Evolutionary conservation across 2,113 vertebrate species (phyloP).

Genomic region (Tragulus kanchil): DNA sequence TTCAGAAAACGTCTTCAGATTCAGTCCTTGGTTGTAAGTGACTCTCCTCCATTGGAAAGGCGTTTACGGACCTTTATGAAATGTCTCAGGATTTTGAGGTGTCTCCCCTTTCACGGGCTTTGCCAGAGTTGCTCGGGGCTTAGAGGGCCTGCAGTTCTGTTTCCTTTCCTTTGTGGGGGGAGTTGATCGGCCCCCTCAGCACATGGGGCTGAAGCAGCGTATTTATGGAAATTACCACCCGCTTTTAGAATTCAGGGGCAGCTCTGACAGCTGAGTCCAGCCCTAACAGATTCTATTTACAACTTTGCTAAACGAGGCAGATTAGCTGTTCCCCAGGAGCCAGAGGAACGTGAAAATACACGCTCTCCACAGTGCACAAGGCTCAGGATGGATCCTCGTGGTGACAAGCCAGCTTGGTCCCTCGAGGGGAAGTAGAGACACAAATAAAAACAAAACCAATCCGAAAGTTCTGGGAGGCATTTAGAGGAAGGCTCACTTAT

Average conservation of each 20-base stretch:
- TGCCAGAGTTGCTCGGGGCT: not conserved
- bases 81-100: not conserved
- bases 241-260: constrained; percentile 77
- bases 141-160: not conserved
- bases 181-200: not conserved
- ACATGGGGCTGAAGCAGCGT: constrained; percentile 48
- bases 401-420: not conserved
- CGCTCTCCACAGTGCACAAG: not conserved
- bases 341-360: not conserved
- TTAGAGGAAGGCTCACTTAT: not conserved
- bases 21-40: not conserved
- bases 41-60: not conserved
- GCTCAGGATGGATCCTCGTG: accelerated
- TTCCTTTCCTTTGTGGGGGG: constrained; percentile 44
- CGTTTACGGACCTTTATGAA: not conserved
- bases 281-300: constrained; percentile 72
- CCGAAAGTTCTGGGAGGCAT: not conserved
- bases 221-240: constrained; percentile 78
- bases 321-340: not conserved
- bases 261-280: constrained; percentile 70
- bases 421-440: not conserved
- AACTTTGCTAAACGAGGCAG: constrained; percentile 44
- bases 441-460: not conserved
- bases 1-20: not conserved
- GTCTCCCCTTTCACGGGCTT: not conserved